Base-by-base conservation (phyloP, 2,797 vertebrate species). In the Cephalopachus bancanus region DNA sequence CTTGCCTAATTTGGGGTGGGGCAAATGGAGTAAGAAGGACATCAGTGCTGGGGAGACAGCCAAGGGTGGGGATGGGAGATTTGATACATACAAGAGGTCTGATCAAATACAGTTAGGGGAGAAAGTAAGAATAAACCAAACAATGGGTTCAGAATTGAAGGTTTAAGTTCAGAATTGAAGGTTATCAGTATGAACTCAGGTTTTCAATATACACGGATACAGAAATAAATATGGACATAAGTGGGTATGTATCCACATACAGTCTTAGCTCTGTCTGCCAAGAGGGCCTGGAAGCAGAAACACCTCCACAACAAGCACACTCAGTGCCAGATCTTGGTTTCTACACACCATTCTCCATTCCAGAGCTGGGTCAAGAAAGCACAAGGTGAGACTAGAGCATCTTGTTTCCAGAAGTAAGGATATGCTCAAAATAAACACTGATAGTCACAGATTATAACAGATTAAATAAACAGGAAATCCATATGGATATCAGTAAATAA, bases 141-240 rank as follows among this genome's bases (percentile, higher is more conserved):
- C n/a, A 44, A 44, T 44, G 44, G 44, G 28, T 1, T 3, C 2
- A 5, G 62, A 0, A 3, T 11, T 44, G 6, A 44, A 44, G 44
- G 44, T 44, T 44, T 44, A 44, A 20, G 59, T 0, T 14, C 2
- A 55, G 59, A 55, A 12, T 1, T 5, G 11, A 24, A 28, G 24
- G 51, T 55, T 49, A 5, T 10, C 33, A 5, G 53, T 11, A 11
- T 11, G 60, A 33, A 19, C 53, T 79, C 28, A 2, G 7, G 14
- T 12, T 74, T 33, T 51, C 60, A 22, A 0, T 0, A 10, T 0
- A 5, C 0, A 2, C 0, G 80, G 20, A 53, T 1, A 1, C 0
- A 64, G n/a, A 55, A 60, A 67, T 28, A 17, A 19, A 28, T 9
- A 22, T 5, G 49, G 86, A n/a, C 28, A 20, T 4, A 1, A 0